Evolutionary conservation across 2,797 vertebrate genomes (phyloP), one percentile per base, ranked within the genome.

Genomic region (Taenioides sp.): DNA sequence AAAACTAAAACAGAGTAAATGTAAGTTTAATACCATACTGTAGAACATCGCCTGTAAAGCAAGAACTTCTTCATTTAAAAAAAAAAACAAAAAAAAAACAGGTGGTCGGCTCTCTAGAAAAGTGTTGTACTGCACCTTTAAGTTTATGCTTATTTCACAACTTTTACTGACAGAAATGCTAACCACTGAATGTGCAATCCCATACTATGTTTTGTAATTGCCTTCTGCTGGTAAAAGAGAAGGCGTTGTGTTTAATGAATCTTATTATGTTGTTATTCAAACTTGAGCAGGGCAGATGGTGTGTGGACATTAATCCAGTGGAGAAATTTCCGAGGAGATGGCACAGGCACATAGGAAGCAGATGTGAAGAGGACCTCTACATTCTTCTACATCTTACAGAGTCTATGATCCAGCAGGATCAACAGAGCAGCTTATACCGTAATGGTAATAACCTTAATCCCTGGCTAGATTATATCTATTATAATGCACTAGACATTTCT

Each of bases 381-480:
- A 81, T 88, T 91, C 83, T 89, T 2, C 14, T 70, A 82, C 79
- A 89, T 91, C 90, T 92, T 91, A 81, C 72, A 67, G 69, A 76
- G 77, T 73, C 74, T 73, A 86, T 78, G 80, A 93, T 92, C 86
- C 88, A 82, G 71, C 72, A 76, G 88, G 86, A 93, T 93, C 91
- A 93, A 91, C 88, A 82, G 71, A 83, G 73, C 69, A 88, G 86
- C 77, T 92, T 91, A 93, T 81, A 82, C 64, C 78, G 55, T 76
- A 84, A 72, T 79, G 88, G 81, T 93, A 92, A 93, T 92, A 91
- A 93, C 83, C 81, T 88, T 93, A 93, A 94, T 93, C 93, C 92
- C 23, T 75, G 89, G 86, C 85, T 86, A 88, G 83, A 86, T 78
- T 52, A 84, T 90, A 88, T 89, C 88, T 80, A 79, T 80, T 72